Evolutionary conservation across 2,113 vertebrate species (phyloP), one percentile per base, ranked within the genome.

Genomic region (Laticauda colubrina): DNA sequence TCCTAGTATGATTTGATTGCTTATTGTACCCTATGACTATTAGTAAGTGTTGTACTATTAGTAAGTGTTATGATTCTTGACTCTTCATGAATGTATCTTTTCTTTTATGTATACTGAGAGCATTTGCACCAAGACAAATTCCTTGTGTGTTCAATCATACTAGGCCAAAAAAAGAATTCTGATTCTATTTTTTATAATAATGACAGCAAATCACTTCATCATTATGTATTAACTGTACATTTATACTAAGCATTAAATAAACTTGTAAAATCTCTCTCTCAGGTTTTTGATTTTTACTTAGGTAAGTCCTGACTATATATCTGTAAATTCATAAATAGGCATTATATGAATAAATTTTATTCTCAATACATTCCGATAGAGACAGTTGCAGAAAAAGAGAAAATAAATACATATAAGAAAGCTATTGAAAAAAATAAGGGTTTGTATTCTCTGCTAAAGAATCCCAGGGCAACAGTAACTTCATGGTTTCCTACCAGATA

Each of bases 261-360:
- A 75, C n/a, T 39, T 75, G n/a, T 6, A 81, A 53, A 53, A 53
- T 53, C 9, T 9, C 26, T 10, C 61, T 21, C 11, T 24, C 10
- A 26, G 85, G 14, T 9, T 85, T 91, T 26, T 45, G 18, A 57
- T 51, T 92, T 29, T 61, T 55, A 61, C 48, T 86, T 53, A 51
- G 15, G 24, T 45, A 18, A n/a, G 14, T 29, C 5, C 18, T 91
- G 10, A 34, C 59, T 5, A 88, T 12, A 10, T 85, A 24, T 5
- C 21, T 85, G 81, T 48, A 86, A 59, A 93, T 53, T 34, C 54
- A 24, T 57, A n/a, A 45, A 0, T 29, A 94, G 89, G n/a, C 34
- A 23, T 93, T 93, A 85, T 88, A 39, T 85, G 90, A 48, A 92
- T 92, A 75, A 91, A 45, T 56, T 9, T 56, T 57, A 24, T 0